Base-by-base conservation (phyloP, 1,140 invertebrate species). In the Popillia japonica region DNA sequence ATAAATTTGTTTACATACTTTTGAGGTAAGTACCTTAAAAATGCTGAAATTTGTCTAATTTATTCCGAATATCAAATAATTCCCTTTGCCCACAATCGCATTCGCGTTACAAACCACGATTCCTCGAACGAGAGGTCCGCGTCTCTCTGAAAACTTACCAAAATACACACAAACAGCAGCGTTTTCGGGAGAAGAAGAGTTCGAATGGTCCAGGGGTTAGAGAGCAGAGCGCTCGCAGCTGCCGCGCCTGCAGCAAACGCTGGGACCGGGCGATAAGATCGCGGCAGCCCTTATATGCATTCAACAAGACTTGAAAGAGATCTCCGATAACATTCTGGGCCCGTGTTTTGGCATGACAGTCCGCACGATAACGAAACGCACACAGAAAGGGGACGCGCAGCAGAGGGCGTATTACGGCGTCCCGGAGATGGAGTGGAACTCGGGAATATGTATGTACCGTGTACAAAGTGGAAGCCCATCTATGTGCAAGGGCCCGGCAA, bases 271-370 rank as follows among this genome's bases (percentile, higher is more conserved):
- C 76, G 83, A 85, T 85, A 85, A 82, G 79, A 85, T 85, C 84
- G 78, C 82, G 84, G 83, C 83, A 83, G 84, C 83, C 85, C 85
- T 84, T 86, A 68, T 68, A 86, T 86, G 85, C 84, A 86, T 86
- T 86, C 85, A 86, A 82, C 84, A 83, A 86, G 84, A 86, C 86
- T 86, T 86, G 86, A 86, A 86, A 86, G 86, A 86, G 86, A 86
- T 86, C 84, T 78, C 55, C 80, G 86, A 86, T 86, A 86, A 86
- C 86, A 86, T 86, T 86, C 84, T 86, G 82, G 85, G 84, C 83
- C 85, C 85, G 85, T 86, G 86, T 86, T 86, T 86, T 86, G 86
- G 86, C 86, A 86, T 86, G 86, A 86, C 86, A 86, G 86, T 86
- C 81, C 84, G 81, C 80, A 82, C 82, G 86, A 86, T 86, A 86